Percentiles rank a stretch among this genome's conserved stretches.
phyloP scores from a whole-genome alignment of 2,113 vertebrate genomes.

The Seriola aureovittata region DNA sequence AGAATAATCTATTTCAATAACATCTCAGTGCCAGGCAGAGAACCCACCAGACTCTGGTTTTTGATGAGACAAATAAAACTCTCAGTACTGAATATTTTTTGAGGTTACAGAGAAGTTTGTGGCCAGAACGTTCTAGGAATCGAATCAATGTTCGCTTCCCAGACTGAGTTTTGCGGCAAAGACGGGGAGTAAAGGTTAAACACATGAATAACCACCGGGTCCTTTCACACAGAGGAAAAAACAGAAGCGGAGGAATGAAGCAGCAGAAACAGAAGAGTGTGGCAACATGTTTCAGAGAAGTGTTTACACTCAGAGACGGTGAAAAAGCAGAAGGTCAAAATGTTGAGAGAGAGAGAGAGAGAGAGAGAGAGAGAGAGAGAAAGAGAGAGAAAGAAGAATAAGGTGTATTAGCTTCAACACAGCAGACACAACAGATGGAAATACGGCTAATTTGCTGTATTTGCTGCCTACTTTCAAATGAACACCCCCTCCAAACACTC shows the following conservation, averaged over 20 bases:
- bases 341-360: background rate
- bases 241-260: background rate
- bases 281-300: background rate
- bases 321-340: background rate
- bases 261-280: background rate
- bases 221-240: background rate
- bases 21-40: background rate
- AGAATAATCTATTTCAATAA: background rate
- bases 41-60: background rate
- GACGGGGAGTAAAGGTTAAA: background rate
- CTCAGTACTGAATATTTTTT: too few species aligned
- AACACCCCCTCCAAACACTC: background rate
- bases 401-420: constrained; percentile 32
- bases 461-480: constrained; percentile 2
- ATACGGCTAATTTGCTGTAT: constrained; percentile 63
- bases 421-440: constrained; percentile 64
- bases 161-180: too few species aligned
- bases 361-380: background rate
- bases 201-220: background rate
- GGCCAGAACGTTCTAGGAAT: background rate
- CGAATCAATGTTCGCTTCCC: background rate
- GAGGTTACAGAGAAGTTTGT: background rate
- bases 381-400: background rate
- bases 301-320: background rate
- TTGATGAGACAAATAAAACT: background rate